Base-by-base conservation (phyloP, 1,140 invertebrate species). In the Heliconius nattereri region DNA sequence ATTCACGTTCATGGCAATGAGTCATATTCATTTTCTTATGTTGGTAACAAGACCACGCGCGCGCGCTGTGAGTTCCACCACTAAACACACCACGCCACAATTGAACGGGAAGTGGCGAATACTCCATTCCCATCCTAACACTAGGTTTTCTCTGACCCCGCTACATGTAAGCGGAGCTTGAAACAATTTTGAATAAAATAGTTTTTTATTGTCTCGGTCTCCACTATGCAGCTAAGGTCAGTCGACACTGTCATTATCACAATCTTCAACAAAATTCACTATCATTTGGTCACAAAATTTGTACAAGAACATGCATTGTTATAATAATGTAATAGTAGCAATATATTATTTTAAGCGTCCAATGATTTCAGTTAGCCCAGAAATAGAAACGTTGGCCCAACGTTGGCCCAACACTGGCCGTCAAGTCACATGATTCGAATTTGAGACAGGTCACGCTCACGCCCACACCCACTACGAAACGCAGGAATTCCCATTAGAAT, bases 381-480 rank as follows among this genome's bases (percentile, higher is more conserved):
- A 92, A 92, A 92, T 92, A 92, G 87, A 76, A 85, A 83, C 79
- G 84, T 81, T 87, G 87, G 87, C 87, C 86, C 81, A 83, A 80
- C 78, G 84, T 81, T 87, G 87, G 87, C 87, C 86, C 81, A 84
- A 80, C 78, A 72, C 88, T 89, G 86, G 88, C 84, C 88, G 87
- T 89, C 70, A 81, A 86, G 88, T 92, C 89, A 92, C 90, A 91
- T 92, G 90, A 91, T 88, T 90, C 89, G 89, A 84, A 89, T 90
- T 87, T 89, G 86, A 85, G 86, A 83, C 88, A 85, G 84, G 85
- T 91, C 88, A 91, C 89, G 88, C 89, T 80, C 73, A 85, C 54
- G n/a, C 54, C 54, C 49, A 57, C 89, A 87, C 90, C 85, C 87
- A 89, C 89, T 37, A 80, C 45, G n/a, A 71, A 77, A 11, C 52